phyloP scores from a whole-genome alignment of 2,888 invertebrate species.

The Xylota segnis region DNA sequence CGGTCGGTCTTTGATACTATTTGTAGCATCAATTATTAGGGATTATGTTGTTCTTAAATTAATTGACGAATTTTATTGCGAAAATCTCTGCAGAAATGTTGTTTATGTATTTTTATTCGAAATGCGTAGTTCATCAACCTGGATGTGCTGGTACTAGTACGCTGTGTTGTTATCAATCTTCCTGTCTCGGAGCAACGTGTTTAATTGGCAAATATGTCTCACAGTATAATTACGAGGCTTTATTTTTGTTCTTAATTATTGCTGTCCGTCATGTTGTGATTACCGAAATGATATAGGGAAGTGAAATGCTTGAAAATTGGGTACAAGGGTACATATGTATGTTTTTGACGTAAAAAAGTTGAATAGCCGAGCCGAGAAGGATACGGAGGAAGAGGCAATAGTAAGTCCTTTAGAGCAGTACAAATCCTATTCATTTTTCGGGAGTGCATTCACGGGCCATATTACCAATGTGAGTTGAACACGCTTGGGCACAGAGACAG shows the following conservation, averaged over 20 bases:
- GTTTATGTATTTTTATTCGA: slow-evolving; percentile 2
- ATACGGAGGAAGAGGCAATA: too few relatives aligned
- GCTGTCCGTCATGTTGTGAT: slow-evolving; percentile 17
- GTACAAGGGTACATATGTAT: not conserved
- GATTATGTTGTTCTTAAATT: slow-evolving; percentile 59
- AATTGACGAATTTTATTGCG: slow-evolving; percentile 62
- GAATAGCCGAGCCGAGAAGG: too few relatives aligned
- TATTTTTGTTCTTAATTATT: slow-evolving; percentile 2
- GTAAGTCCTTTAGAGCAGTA: too few relatives aligned
- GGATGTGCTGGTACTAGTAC: slow-evolving; percentile 4
- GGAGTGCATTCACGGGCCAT: too few relatives aligned
- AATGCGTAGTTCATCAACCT: slow-evolving; percentile 53
- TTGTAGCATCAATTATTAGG: slow-evolving; percentile 62
- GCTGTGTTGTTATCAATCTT: slow-evolving; percentile 45
- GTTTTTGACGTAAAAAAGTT: not conserved
- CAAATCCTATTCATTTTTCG: too few relatives aligned
- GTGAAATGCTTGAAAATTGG: not conserved
- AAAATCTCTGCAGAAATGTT: slow-evolving; percentile 11
- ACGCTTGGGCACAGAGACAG: too few relatives aligned
- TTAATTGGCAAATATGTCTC: slow-evolving; percentile 29
- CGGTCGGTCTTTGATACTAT: slow-evolving; percentile 38
- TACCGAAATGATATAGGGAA: not conserved
- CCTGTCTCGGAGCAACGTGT: slow-evolving; percentile 1
- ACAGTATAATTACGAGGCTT: slow-evolving; percentile 12
- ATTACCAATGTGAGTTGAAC: too few relatives aligned